Base-by-base conservation (phyloP, 2,888 invertebrate genomes). In the Trilocha varians region DNA sequence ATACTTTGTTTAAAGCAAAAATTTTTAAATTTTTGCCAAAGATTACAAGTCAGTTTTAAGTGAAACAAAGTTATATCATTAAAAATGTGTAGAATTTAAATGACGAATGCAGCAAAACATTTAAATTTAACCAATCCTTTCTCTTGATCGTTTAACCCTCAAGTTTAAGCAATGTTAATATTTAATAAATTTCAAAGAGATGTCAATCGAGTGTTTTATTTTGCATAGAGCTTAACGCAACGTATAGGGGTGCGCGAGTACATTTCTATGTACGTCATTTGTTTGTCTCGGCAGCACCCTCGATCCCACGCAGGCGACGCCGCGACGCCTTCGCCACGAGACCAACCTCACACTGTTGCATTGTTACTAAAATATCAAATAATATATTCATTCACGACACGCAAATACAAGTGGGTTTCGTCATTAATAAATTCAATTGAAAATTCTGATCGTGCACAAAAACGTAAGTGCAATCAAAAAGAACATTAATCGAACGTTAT, bases 111-210 rank as follows among this genome's bases (percentile, higher is more conserved):
- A 25, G 55, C 6, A 25, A 25, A 9, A 25, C 25, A 25, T 25
- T 25, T 2, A 11, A 57, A 55, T 4, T 6, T 25, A 60, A 58
- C 63, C 75, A 80, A 78, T 82, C 82, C 80, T 79, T 83, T 78
- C 76, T 60, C 75, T 73, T 72, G 70, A 80, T 70, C 76, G 65
- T 78, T 83, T 82, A 83, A 79, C 78, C 79, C 73, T 78, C 67
- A 76, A 79, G 74, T 78, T 66, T 67, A 79, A 83, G 77, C 77
- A 66, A 60, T 54, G 67, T 85, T 80, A 82, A 85, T 85, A 78
- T 83, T 84, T 85, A 83, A 85, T 83, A 84, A 78, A 80, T 83
- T 82, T 83, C 79, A 78, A 79, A 79, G 78, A 79, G 79, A 84
- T 78, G 85, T 82, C 85, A 85, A 82, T 82, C 68, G 82, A 67